Percentiles rank a stretch among this genome's conserved stretches.
Conservation (phyloP, 2,888 invertebrate genomes). For the Drosophila ezoana region DNA sequence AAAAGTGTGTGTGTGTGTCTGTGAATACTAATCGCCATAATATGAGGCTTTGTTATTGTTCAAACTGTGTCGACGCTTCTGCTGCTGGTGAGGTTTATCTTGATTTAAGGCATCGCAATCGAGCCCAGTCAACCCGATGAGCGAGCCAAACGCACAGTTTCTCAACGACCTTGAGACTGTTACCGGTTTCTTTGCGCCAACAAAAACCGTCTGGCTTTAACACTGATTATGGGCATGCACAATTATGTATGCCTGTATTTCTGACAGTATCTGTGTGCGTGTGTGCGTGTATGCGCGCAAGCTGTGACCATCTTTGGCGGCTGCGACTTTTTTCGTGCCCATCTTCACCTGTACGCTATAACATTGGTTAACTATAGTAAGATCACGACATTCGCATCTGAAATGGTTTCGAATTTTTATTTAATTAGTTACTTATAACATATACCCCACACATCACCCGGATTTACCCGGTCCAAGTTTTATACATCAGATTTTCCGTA, state of each 20-base stretch:
- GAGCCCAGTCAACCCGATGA: constrained; percentile 36
- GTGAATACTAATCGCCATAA: constrained; percentile 43
- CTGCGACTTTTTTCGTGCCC: constrained; percentile 37
- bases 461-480: no score
- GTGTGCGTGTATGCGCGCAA: constrained; percentile 6
- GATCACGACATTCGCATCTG: constrained; percentile 17
- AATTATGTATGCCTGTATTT: constrained; percentile 9
- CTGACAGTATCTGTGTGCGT: not conserved
- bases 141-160: constrained; percentile 51
- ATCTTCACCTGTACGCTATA: constrained; percentile 31
- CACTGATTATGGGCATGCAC: constrained; percentile 13
- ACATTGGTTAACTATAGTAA: constrained; percentile 7
- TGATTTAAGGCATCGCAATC: constrained; percentile 62
- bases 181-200: constrained; percentile 70
- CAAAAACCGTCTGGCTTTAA: constrained; percentile 19
- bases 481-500: no score
- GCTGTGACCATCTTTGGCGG: constrained; percentile 40
- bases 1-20: constrained; percentile 5
- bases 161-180: constrained; percentile 76
- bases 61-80: constrained; percentile 49
- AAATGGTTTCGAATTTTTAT: constrained; percentile 4
- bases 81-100: constrained; percentile 58
- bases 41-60: constrained; percentile 40
- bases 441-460: no score
- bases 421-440: not conserved